These are phyloP conservation scores for Trissolcus japonicus DNA, from an alignment of 2,888 invertebrate genomes.

Conservation along the genomic window DNA sequence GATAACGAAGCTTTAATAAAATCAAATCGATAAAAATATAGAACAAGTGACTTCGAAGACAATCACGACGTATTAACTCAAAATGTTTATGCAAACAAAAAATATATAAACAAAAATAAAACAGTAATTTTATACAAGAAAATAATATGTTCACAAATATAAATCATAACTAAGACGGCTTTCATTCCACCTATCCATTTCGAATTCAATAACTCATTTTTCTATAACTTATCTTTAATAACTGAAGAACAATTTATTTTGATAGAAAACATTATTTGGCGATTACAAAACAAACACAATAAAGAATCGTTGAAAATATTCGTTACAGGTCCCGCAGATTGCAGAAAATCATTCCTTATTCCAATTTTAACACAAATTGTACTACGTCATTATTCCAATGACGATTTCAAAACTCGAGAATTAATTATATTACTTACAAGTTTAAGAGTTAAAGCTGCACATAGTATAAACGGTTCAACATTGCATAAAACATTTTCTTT, in stretches of 20 bases:
- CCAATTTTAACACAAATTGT: conserved; percentile 23
- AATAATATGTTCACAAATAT: too few relatives aligned
- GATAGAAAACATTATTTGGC: conserved; percentile 4
- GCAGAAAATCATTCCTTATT: conserved; percentile 24
- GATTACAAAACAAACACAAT: background rate
- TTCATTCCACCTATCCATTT: too few relatives aligned
- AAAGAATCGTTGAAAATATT: conserved; percentile 23
- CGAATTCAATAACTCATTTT: too few relatives aligned
- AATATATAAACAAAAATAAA: too few relatives aligned
- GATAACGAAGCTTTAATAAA: background rate
- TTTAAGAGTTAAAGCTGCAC: conserved; percentile 63
- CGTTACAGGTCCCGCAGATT: conserved; percentile 26
- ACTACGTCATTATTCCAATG: conserved; percentile 10
- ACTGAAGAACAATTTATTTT: too few relatives aligned
- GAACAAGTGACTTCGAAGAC: too few relatives aligned
- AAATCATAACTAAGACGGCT: too few relatives aligned
- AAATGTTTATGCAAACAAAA: too few relatives aligned
- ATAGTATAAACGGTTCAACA: conserved; percentile 61
- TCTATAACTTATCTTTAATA: too few relatives aligned
- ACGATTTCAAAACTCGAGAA: conserved; percentile 25
- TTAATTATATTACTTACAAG: conserved; percentile 58
- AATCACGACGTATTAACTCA: too few relatives aligned
- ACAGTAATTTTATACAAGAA: too few relatives aligned
- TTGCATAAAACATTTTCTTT: conserved; percentile 62
- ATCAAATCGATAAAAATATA: conserved; percentile 3